phyloP scores from a whole-genome alignment of 2,113 vertebrate species.

The Cebidichthys violaceus region DNA sequence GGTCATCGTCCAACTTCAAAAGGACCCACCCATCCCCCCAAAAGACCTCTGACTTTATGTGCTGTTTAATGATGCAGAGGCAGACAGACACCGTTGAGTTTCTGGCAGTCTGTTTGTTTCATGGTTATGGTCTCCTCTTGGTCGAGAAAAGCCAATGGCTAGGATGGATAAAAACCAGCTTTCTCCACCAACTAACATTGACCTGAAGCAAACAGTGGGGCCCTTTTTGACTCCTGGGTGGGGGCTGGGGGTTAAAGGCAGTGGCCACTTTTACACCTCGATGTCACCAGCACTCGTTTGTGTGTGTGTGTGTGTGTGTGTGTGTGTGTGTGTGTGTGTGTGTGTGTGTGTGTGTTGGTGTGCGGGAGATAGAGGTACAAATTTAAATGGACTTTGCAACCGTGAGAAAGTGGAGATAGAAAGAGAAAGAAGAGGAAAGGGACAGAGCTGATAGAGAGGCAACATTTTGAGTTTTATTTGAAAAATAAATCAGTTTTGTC shows the following conservation, averaged over 20 bases:
- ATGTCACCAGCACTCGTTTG: slow-evolving; percentile 39
- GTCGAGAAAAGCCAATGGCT: slow-evolving; percentile 3
- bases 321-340: slow-evolving; percentile 10
- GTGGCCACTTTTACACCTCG: slow-evolving; percentile 57
- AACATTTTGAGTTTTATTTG: slow-evolving; percentile 26
- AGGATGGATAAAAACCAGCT: slow-evolving; percentile 52
- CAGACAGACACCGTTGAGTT: slow-evolving; percentile 66
- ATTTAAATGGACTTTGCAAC: slow-evolving; percentile 27
- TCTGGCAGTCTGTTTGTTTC: slow-evolving; percentile 29
- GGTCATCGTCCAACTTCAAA: slow-evolving; percentile 82
- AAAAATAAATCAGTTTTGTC: slow-evolving; percentile 34
- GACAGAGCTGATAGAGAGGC: slow-evolving; percentile 19
- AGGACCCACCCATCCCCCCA: slow-evolving; percentile 38
- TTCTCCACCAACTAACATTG: slow-evolving; percentile 64
- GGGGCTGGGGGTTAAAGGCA: slow-evolving; percentile 43
- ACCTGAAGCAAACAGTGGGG: slow-evolving; percentile 66
- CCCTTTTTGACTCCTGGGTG: slow-evolving; percentile 43
- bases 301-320: slow-evolving; percentile 3
- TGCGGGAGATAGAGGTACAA: background rate
- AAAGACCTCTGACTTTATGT: slow-evolving; percentile 57
- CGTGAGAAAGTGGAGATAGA: slow-evolving; percentile 40
- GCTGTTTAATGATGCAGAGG: slow-evolving; percentile 69
- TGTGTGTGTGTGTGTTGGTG: slow-evolving; percentile 23
- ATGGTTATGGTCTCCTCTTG: slow-evolving; percentile 2
- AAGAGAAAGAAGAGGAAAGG: slow-evolving; percentile 9